phyloP scores from a whole-genome alignment of 2,888 invertebrate species.

The Chymomyza amoena region DNA sequence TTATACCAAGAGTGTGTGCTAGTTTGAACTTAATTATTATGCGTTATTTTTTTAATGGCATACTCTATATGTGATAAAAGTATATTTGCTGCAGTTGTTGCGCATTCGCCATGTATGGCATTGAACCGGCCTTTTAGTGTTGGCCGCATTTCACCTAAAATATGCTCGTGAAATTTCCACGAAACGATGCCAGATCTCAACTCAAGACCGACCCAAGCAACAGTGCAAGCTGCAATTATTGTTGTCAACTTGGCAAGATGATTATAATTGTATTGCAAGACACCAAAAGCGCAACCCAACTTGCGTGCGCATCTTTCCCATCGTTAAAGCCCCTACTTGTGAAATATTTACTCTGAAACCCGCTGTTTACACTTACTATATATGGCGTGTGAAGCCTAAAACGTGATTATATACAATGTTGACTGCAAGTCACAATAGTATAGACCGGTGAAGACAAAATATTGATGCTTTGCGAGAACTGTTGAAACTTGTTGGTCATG shows the following conservation, averaged over 20 bases:
- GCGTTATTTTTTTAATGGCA: background rate
- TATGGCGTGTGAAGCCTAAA: background rate
- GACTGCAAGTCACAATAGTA: no score
- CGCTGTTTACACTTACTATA: background rate
- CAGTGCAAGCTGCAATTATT: constrained; percentile 18
- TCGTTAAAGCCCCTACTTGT: constrained; percentile 2
- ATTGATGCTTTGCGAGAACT: background rate
- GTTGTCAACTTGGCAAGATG: constrained; percentile 32
- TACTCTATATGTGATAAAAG: constrained; percentile 4
- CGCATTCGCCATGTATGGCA: background rate
- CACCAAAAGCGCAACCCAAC: background rate
- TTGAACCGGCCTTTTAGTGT: background rate
- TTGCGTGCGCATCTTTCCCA: constrained; percentile 28
- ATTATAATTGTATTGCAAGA: background rate
- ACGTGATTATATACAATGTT: background rate
- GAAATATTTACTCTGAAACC: background rate
- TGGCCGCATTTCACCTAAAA: constrained; percentile 45
- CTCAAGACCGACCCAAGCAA: background rate
- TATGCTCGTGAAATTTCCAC: constrained; percentile 32
- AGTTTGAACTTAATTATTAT: background rate
- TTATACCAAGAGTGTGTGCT: background rate
- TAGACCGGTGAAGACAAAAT: background rate
- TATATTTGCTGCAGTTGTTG: constrained; percentile 1
- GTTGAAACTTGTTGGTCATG: no score
- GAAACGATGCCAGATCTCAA: background rate